phyloP scores from a whole-genome alignment of 2,113 vertebrate genomes.

The Mobula hypostoma region DNA sequence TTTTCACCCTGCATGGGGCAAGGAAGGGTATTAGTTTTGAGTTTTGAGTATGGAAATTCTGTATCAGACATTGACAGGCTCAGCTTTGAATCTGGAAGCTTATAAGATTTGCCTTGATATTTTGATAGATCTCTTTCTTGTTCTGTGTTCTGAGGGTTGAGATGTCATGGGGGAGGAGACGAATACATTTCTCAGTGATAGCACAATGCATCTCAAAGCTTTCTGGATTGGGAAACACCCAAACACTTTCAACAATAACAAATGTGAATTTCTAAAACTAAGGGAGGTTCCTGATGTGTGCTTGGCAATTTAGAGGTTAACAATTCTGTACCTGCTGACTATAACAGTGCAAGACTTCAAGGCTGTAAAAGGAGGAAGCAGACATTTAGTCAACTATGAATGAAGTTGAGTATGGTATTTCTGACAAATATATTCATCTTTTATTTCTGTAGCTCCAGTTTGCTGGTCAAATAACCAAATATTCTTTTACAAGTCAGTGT shows the following conservation, averaged over 20 bases:
- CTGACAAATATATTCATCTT: background rate
- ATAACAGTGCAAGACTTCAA: background rate
- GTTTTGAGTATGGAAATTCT: background rate
- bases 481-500: background rate
- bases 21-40: background rate
- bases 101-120: background rate
- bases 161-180: background rate
- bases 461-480: background rate
- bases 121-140: background rate
- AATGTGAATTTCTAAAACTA: background rate
- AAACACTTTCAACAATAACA: background rate
- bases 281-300: background rate
- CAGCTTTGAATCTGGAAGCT: background rate
- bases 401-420: background rate
- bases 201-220: background rate
- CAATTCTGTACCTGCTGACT: background rate
- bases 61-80: background rate
- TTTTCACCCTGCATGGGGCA: no score
- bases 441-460: background rate
- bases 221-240: background rate
- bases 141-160: background rate
- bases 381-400: background rate
- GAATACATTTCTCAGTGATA: background rate
- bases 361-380: background rate
- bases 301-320: background rate